phyloP scores from a whole-genome alignment of 2,797 vertebrate genomes.

The Hapalemur alaotrensis region DNA sequence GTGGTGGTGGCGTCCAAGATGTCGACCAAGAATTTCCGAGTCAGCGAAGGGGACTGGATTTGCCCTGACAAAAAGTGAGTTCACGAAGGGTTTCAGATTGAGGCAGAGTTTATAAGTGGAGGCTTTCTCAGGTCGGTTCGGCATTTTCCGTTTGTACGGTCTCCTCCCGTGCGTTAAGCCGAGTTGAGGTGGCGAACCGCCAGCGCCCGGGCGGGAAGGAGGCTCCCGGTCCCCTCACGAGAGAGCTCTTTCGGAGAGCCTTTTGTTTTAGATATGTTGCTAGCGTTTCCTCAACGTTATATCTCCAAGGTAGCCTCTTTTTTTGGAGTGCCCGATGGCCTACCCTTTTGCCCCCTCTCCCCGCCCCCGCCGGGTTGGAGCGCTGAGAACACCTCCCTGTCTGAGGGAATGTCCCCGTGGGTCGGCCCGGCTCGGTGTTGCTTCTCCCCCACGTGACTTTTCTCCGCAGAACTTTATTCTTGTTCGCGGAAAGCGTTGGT shows the following conservation, averaged over 20 bases:
- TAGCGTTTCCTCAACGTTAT: background rate
- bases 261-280: background rate
- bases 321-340: background rate
- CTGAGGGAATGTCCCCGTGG: background rate
- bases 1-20: slow-evolving; percentile 82
- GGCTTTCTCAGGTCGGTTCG: background rate
- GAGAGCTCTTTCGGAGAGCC: background rate
- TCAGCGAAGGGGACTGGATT: slow-evolving; percentile 98
- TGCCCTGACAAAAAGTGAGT: slow-evolving; percentile 98
- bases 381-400: background rate
- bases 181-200: background rate
- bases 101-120: too few species aligned
- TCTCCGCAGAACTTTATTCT: background rate
- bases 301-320: background rate
- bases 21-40: slow-evolving; percentile 98
- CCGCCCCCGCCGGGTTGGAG: background rate
- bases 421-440: background rate
- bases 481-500: background rate
- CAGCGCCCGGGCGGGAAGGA: background rate
- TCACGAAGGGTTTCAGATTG: background rate
- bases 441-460: slow-evolving; percentile 27
- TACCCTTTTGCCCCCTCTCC: background rate
- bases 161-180: background rate
- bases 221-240: background rate
- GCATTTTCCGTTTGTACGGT: background rate